These are phyloP conservation scores for Apis mellifera DNA, from an alignment of 1,140 invertebrate genomes.

Conservation along the genomic window Amel_HAv3.1 CM009934.2:2968501-2969000, in stretches of 20 bases:
- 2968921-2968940: constrained; percentile 60
- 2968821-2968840: constrained; percentile 29
- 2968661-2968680: constrained; percentile 34
- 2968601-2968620: constrained; percentile 19
- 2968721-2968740: constrained; percentile 19
- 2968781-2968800: neutral
- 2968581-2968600: neutral
- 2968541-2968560: constrained; percentile 60
- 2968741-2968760: neutral
- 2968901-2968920: constrained; percentile 56
- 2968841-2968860: constrained; percentile 56
- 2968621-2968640: constrained; percentile 40
- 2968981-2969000: neutral
- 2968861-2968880: constrained; percentile 58
- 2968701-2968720: constrained; percentile 19
- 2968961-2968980: constrained; percentile 26
- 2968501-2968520: constrained; percentile 72
- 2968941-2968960: constrained; percentile 67
- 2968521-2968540: constrained; percentile 70
- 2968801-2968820: neutral
- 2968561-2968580: too few relatives aligned
- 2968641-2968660: constrained; percentile 15
- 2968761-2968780: neutral
- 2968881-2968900: constrained; percentile 61
- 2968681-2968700: constrained; percentile 26